Evolutionary conservation across 2,797 vertebrate species (phyloP).

Genomic region (Catostomus latipinnis): DNA sequence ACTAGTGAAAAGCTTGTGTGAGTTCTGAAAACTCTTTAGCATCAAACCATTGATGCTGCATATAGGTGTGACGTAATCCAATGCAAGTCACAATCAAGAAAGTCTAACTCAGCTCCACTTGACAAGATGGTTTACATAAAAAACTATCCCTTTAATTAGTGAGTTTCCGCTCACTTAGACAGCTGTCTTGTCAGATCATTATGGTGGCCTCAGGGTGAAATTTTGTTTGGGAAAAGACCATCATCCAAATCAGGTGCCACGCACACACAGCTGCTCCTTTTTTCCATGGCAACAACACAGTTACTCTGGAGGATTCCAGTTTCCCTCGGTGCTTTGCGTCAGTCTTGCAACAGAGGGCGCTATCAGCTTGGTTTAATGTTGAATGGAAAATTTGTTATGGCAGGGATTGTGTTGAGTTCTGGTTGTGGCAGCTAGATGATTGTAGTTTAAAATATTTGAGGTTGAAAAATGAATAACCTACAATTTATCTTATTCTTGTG

Average conservation of each 20-base stretch:
- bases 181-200: not conserved
- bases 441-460: not conserved
- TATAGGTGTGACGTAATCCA: no score
- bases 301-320: constrained; percentile 2
- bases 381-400: no score
- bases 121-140: no score
- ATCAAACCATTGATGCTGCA: not conserved
- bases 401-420: not conserved
- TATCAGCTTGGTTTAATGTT: not conserved
- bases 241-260: constrained; percentile 19
- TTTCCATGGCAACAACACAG: not conserved
- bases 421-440: not conserved
- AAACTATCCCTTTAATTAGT: no score
- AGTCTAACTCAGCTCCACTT: no score
- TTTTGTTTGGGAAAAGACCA: not conserved
- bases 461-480: not conserved
- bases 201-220: not conserved
- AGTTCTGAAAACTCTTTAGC: not conserved
- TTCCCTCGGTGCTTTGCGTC: constrained; percentile 13
- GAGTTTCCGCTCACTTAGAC: no score
- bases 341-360: constrained; percentile 33
- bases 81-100: no score
- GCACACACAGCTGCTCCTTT: constrained; percentile 55
- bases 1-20: not conserved
- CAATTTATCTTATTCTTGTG: not conserved